Evolutionary conservation across 2,888 invertebrate species (phyloP).

Genomic region (Nasonovia ribisnigri): DNA sequence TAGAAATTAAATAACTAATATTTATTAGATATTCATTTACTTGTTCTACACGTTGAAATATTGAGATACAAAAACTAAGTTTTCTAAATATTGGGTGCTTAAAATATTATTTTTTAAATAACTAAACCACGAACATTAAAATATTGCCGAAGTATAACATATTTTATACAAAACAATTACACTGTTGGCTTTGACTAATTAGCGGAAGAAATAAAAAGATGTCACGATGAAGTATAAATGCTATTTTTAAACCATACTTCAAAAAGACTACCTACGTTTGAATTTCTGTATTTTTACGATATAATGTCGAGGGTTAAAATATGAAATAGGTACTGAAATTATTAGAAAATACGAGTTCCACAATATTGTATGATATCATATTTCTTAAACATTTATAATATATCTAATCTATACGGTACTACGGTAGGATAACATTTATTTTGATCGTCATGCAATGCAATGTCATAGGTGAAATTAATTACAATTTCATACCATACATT

Average conservation of each 20-base stretch:
- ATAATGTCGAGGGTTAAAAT: neutral
- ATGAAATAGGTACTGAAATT: neutral
- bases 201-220: neutral
- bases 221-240: neutral
- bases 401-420: neutral
- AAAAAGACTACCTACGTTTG: neutral
- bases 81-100: neutral
- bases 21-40: neutral
- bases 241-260: neutral
- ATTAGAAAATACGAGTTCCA: neutral
- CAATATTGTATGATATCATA: neutral
- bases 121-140: neutral
- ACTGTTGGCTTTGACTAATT: neutral
- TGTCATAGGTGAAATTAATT: slow-evolving; percentile 2
- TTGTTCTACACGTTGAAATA: neutral
- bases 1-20: neutral
- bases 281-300: neutral
- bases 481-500: neutral
- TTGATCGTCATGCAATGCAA: neutral
- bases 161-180: neutral
- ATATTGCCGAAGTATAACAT: neutral
- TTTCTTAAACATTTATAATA: neutral
- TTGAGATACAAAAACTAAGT: neutral
- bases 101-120: neutral
- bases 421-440: neutral